phyloP scores from a whole-genome alignment of 1,140 invertebrate genomes.

The Lepidurus packardi region DNA sequence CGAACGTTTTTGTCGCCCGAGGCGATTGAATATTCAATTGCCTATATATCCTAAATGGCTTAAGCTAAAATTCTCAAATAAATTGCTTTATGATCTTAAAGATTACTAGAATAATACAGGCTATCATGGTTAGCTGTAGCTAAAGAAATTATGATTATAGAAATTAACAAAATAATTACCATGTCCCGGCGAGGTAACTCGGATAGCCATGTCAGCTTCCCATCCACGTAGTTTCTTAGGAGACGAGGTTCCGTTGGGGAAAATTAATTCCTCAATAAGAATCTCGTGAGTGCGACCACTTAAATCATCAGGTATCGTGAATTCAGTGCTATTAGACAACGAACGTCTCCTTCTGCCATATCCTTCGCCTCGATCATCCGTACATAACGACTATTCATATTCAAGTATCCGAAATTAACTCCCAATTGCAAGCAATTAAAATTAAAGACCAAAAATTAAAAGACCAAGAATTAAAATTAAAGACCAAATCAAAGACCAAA shows the following conservation, averaged over 20 bases:
- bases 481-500: too few relatives aligned
- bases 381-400: constrained; percentile 30
- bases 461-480: background rate
- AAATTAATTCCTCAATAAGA: constrained; percentile 28
- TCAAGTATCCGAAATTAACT: background rate
- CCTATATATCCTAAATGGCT: too few relatives aligned
- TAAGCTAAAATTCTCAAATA: too few relatives aligned
- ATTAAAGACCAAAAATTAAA: background rate
- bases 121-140: background rate
- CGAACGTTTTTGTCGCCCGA: too few relatives aligned
- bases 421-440: background rate
- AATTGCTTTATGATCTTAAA: too few relatives aligned
- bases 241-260: constrained; percentile 30
- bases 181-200: constrained; percentile 31
- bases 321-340: background rate
- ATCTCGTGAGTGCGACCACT: constrained; percentile 32
- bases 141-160: background rate
- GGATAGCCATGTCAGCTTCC: constrained; percentile 34
- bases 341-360: constrained; percentile 28
- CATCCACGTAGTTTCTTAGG: constrained; percentile 30
- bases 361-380: constrained; percentile 32
- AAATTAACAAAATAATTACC: constrained; percentile 16
- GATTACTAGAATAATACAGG: too few relatives aligned
- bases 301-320: background rate
- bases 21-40: too few relatives aligned